Evolutionary conservation across 2,797 vertebrate species (phyloP), one percentile per base, ranked within the genome.

Genomic region (Sebastes alutus): DNA sequence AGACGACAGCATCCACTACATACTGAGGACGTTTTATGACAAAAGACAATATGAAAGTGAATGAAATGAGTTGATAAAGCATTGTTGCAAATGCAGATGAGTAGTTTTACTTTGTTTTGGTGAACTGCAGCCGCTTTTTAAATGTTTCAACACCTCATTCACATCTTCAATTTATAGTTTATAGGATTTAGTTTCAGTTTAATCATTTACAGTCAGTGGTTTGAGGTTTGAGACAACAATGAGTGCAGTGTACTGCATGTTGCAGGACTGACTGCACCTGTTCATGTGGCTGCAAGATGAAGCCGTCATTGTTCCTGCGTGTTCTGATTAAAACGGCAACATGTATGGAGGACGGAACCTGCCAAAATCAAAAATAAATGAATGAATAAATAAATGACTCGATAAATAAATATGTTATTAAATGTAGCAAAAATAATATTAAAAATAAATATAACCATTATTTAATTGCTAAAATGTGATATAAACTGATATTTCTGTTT

Each of bases 191-290:
- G n/a, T 11, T 52, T 27, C 72, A 29, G 69, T 30, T 49, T 6
- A 4, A n/a, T 27, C 55, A 11, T 35, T 18, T 18, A 27, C 38
- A 22, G 18, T 33, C 16, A 33, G 23, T 7, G 1, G 8, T 52
- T 75, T 30, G 14, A 30, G 49, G 20, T 10, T 49, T 29, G 14
- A 71, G 55, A 70, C 75, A 59, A 60, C 62, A 76, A 49, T 58
- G n/a, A 8, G 3, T 9, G 38, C 9, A 25, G 38, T 75, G 72
- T 65, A 2, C n/a, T 80, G 64, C 52, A 6, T 78, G 60, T 16
- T 27, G 4, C 6, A 18, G 18, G 27, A 22, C 32, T 22, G 71
- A 6, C 58, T 60, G 66, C 61, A 84, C 69, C 58, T 75, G 83
- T 68, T 79, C 25, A 30, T 65, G 33, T 32, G 61, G 38, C 72